Conservation (phyloP, 92 coral and sea anemone genomes). For the Zoanthus gigantus region DNA sequence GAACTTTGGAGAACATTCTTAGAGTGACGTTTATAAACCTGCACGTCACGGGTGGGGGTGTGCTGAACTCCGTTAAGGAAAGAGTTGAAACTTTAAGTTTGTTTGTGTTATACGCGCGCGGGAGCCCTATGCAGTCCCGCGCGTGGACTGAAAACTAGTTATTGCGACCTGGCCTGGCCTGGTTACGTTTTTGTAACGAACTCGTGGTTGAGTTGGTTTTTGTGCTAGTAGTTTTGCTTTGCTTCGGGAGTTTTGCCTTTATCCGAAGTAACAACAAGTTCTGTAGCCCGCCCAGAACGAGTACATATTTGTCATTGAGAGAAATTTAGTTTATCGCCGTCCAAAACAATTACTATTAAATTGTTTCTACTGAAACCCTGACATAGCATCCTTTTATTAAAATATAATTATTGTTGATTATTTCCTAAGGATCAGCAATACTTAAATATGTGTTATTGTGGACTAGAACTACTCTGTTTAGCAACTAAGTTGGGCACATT, state of each 20-base stretch:
- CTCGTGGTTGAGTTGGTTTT: neutral
- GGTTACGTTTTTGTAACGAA: neutral
- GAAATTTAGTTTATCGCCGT: neutral
- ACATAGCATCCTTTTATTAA: no score
- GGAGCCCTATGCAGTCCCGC: no score
- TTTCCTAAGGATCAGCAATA: no score
- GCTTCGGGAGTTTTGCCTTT: neutral
- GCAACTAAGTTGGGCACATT: no score
- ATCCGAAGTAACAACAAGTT: neutral
- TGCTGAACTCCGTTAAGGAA: neutral
- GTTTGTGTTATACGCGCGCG: no score
- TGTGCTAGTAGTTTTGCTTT: neutral
- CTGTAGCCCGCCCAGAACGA: constrained; percentile 5
- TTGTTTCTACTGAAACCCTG: no score
- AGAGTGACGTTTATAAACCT: neutral
- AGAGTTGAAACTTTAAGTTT: neutral
- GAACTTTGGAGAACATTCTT: neutral
- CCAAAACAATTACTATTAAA: neutral
- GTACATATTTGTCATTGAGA: neutral
- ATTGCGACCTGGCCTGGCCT: neutral
- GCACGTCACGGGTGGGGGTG: neutral
- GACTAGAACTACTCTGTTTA: no score
- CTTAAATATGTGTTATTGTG: no score
- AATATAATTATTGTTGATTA: no score
- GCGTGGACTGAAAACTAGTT: no score